These are phyloP conservation scores for Drosophila silvestris DNA, from an alignment of 2,888 invertebrate species.

Conservation along the genomic window DNA sequence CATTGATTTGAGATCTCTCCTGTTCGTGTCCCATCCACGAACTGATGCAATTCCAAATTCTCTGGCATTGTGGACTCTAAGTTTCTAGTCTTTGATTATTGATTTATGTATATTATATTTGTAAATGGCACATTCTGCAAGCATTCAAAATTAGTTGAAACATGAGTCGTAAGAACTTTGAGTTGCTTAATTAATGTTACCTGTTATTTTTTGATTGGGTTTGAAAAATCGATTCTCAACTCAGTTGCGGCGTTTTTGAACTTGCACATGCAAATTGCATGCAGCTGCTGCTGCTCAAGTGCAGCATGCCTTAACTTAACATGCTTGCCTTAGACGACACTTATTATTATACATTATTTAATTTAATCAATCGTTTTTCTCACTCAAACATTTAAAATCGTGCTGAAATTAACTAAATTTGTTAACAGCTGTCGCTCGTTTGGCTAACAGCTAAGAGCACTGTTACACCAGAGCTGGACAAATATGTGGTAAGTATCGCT, in stretches of 20 bases:
- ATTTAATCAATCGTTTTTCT: slow-evolving; percentile 11
- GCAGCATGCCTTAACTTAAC: slow-evolving; percentile 33
- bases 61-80: slow-evolving; percentile 88
- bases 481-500: not conserved
- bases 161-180: not conserved
- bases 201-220: slow-evolving; percentile 35
- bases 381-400: slow-evolving; percentile 13
- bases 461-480: not conserved
- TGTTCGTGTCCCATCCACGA: slow-evolving; percentile 88
- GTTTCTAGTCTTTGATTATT: slow-evolving; percentile 21
- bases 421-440: slow-evolving; percentile 32
- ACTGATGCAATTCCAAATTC: slow-evolving; percentile 92
- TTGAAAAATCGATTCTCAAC: slow-evolving; percentile 61
- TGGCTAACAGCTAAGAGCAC: slow-evolving; percentile 13
- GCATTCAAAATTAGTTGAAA: slow-evolving; percentile 9
- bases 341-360: not conserved
- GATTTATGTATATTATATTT: slow-evolving; percentile 9
- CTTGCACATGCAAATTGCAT: slow-evolving; percentile 5
- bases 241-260: slow-evolving; percentile 22
- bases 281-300: slow-evolving; percentile 38
- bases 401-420: slow-evolving; percentile 10
- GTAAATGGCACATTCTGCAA: slow-evolving; percentile 63
- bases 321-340: not conserved
- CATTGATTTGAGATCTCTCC: slow-evolving; percentile 77
- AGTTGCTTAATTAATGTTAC: slow-evolving; percentile 30